These are phyloP conservation scores for Sprattus sprattus DNA, from an alignment of 2,113 vertebrate species.

Conservation along the genomic window DNA sequence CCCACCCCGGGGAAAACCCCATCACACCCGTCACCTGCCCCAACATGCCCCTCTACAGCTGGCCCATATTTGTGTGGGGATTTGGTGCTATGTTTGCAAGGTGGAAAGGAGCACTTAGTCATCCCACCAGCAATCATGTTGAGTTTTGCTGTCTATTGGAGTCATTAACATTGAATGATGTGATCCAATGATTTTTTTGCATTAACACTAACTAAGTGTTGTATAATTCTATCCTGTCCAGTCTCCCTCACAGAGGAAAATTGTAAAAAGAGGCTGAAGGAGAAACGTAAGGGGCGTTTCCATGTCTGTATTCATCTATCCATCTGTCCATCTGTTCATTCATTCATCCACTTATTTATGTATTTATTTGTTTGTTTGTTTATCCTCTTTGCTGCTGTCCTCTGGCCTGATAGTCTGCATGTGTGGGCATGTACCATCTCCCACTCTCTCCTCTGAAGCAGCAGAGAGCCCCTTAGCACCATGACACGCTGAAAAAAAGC, in stretches of 20 bases:
- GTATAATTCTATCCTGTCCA: conserved; percentile 68
- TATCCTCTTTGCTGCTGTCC: conserved; percentile 51
- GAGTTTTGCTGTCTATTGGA: not conserved
- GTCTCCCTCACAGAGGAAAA: conserved; percentile 91
- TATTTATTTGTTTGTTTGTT: conserved; percentile 49
- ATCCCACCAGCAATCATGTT: not conserved
- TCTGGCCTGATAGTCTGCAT: conserved; percentile 77
- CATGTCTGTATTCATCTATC: not conserved
- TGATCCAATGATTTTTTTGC: not conserved
- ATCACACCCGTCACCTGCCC: conserved; percentile 19
- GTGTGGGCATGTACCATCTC: conserved; percentile 72
- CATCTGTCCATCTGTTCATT: conserved; percentile 21
- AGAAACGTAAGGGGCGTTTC: conserved; percentile 92
- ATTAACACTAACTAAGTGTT: conserved; percentile 30
- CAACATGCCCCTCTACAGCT: conserved; percentile 15
- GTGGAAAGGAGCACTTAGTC: not conserved
- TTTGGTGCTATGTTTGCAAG: not conserved
- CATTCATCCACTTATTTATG: not conserved
- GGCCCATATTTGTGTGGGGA: conserved; percentile 6
- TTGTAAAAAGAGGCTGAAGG: conserved; percentile 97
- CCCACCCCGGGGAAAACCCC: not conserved
- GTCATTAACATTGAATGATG: not conserved
- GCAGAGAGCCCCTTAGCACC: conserved; percentile 48
- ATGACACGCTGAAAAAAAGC: not conserved
- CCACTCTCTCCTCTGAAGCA: conserved; percentile 67